Percentiles rank a stretch among this genome's conserved stretches.
Conservation (phyloP, 1,140 invertebrate genomes). For the Bombus turneri region DNA sequence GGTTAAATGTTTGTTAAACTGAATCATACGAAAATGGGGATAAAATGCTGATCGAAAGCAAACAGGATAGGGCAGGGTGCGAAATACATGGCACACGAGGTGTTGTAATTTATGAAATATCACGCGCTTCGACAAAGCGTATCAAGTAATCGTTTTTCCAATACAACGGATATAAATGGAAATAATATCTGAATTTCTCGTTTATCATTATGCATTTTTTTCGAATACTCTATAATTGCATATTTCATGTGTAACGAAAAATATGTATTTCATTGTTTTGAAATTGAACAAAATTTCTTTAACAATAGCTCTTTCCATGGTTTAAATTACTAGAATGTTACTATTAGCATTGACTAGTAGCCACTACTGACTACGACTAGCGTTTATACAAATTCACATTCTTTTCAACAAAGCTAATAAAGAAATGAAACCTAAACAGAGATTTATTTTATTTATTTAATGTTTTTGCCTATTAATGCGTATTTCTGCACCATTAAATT, state of each 20-base stretch:
- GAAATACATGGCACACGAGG: neutral
- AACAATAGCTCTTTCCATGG: neutral
- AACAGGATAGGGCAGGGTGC: neutral
- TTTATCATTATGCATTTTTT: neutral
- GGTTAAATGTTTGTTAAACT: slow-evolving; percentile 3
- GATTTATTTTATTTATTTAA: neutral
- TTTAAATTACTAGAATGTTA: neutral
- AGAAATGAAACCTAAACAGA: neutral
- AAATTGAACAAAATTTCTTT: neutral
- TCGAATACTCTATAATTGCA: neutral
- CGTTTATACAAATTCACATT: neutral
- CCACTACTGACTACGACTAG: no score
- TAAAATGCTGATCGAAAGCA: slow-evolving; percentile 15
- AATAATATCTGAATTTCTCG: slow-evolving; percentile 8
- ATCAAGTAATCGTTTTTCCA: slow-evolving; percentile 6
- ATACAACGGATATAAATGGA: neutral
- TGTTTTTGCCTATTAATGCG: neutral
- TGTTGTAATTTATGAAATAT: slow-evolving; percentile 22
- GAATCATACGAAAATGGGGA: neutral
- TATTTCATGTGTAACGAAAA: neutral
- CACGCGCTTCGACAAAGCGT: neutral
- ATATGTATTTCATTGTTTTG: neutral
- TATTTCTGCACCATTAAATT: neutral
- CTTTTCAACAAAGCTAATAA: neutral
- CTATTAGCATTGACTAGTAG: no score